Evolutionary conservation across 2,888 invertebrate species (phyloP).

Genomic region (Portevinia maculata): DNA sequence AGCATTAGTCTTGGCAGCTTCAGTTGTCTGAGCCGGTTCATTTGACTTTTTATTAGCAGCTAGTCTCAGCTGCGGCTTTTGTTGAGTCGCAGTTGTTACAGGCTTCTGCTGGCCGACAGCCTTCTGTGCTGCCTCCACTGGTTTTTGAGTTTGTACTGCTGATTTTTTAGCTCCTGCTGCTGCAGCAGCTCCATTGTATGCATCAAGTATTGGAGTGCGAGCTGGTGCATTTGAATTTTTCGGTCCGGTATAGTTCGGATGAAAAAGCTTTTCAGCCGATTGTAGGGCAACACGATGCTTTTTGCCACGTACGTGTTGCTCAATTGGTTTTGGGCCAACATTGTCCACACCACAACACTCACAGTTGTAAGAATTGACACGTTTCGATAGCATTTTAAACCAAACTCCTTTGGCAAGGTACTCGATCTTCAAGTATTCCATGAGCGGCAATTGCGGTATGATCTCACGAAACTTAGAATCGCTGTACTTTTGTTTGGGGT

Average conservation of each 20-base stretch:
- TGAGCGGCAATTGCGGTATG: conserved; percentile 74
- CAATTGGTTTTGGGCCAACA: conserved; percentile 77
- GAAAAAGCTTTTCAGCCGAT: conserved; percentile 75
- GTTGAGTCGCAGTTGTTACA: not conserved
- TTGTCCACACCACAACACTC: conserved; percentile 77
- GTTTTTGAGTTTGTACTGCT: too few species aligned
- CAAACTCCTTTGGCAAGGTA: conserved; percentile 75
- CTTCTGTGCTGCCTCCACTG: conserved; percentile 2
- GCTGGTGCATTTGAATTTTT: conserved; percentile 43
- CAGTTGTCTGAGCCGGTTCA: not conserved
- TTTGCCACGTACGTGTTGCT: conserved; percentile 78
- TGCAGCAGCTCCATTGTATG: conserved; percentile 6
- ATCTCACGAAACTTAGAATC: conserved; percentile 73
- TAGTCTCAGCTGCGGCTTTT: conserved; percentile 5
- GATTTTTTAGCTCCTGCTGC: too few species aligned
- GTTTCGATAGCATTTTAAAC: conserved; percentile 74
- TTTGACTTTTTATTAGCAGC: conserved; percentile 1
- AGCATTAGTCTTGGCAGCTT: not conserved
- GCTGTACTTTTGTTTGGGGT: conserved; percentile 47
- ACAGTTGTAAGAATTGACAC: conserved; percentile 74
- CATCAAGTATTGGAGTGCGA: conserved; percentile 21
- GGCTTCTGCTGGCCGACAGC: not conserved
- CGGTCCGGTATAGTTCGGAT: conserved; percentile 75
- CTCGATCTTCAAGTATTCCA: conserved; percentile 76
- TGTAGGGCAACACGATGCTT: conserved; percentile 77